These are phyloP conservation scores for Agelastica alni DNA, from an alignment of 2,888 invertebrate species.

Conservation along the genomic window DNA sequence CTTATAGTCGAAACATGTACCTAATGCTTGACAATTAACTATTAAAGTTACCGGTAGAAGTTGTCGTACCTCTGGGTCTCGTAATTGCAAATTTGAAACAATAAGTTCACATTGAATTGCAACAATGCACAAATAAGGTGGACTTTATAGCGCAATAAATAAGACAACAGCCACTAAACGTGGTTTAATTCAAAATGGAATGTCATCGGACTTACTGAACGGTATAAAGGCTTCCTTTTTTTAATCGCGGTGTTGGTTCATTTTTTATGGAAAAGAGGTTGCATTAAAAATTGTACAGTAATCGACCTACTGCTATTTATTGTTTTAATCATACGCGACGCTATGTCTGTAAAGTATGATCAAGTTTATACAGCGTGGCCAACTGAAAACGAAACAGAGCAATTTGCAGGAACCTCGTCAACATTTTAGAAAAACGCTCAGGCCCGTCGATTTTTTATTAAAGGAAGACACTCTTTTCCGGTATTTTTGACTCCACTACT, in stretches of 20 bases:
- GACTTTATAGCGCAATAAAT: conserved; percentile 29
- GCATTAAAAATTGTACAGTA: conserved; percentile 13
- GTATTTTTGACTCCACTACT: too few relatives aligned
- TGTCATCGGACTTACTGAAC: conserved; percentile 11
- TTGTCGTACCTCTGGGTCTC: conserved; percentile 23
- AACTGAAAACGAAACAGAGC: too few relatives aligned
- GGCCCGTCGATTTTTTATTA: too few relatives aligned
- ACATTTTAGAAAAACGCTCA: too few relatives aligned
- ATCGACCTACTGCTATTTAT: conserved; percentile 13
- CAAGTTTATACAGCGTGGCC: too few relatives aligned
- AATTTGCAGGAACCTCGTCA: too few relatives aligned
- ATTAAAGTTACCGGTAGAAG: too few relatives aligned
- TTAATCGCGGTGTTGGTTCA: background rate
- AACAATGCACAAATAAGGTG: conserved; percentile 32
- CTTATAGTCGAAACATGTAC: too few relatives aligned
- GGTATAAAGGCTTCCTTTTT: conserved; percentile 14
- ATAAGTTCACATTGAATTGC: conserved; percentile 24
- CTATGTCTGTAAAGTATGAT: too few relatives aligned
- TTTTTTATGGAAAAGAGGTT: conserved; percentile 20
- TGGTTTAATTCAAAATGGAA: conserved; percentile 27
- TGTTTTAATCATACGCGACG: conserved; percentile 3
- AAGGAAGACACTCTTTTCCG: too few relatives aligned
- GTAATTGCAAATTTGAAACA: conserved; percentile 35
- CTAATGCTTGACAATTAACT: too few relatives aligned
- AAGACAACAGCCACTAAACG: conserved; percentile 6